Evolutionary conservation across 2,888 invertebrate genomes (phyloP).

Genomic region (Scelioninae gen. 1): DNA sequence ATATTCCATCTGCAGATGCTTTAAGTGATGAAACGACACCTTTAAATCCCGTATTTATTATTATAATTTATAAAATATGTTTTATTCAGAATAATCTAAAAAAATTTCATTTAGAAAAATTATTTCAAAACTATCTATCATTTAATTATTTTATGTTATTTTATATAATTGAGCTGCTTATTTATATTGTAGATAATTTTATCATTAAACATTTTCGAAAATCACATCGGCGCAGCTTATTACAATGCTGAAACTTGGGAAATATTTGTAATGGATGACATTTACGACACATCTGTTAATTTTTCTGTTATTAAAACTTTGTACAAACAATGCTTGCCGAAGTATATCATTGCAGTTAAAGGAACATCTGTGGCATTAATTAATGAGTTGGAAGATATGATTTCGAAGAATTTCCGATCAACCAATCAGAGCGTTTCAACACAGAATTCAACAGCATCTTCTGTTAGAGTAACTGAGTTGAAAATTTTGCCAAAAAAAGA

Average conservation of each 20-base stretch:
- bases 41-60: too few relatives aligned
- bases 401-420: slow-evolving; percentile 73
- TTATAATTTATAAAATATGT: too few relatives aligned
- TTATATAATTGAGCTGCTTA: too few relatives aligned
- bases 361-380: slow-evolving; percentile 86
- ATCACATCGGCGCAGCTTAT: slow-evolving; percentile 90
- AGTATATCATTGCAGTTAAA: slow-evolving; percentile 86
- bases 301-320: slow-evolving; percentile 87
- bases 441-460: slow-evolving; percentile 74
- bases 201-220: slow-evolving; percentile 88
- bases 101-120: too few relatives aligned
- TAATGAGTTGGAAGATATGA: slow-evolving; percentile 84
- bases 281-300: slow-evolving; percentile 87
- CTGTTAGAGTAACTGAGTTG: slow-evolving; percentile 85
- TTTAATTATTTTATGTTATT: too few relatives aligned
- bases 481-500: slow-evolving; percentile 86
- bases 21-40: too few relatives aligned
- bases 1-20: too few relatives aligned
- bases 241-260: slow-evolving; percentile 88
- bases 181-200: slow-evolving; percentile 88
- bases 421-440: slow-evolving; percentile 72
- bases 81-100: too few relatives aligned
- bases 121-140: too few relatives aligned
- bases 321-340: slow-evolving; percentile 87
- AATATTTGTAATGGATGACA: slow-evolving; percentile 89